Base-by-base conservation (phyloP, 2,888 invertebrate genomes). In the Holacanthella duospinosa region DNA sequence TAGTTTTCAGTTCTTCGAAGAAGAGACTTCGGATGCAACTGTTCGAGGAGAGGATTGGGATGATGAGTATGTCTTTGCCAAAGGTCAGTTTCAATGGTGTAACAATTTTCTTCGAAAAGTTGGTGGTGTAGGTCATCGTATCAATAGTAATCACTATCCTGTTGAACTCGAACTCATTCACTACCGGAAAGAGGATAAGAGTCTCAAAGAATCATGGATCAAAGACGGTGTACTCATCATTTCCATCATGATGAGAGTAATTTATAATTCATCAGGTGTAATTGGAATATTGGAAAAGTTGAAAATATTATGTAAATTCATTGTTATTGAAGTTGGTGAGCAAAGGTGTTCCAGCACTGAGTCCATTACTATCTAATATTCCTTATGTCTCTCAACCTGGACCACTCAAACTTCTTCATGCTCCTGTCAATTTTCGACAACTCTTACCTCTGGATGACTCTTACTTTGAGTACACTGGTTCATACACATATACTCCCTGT, bases 61-160 rank as follows among this genome's bases (percentile, higher is more conserved):
- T 3, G 56, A 59, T 27, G 66, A 68, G 36, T 67, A 68, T 56
- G 59, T 68, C n/a, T 29, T 69, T 12, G 64, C 67, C 3, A 66
- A 61, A 24, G 64, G 59, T 3, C 29, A 29, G 29, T 28, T 57
- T 19, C 24, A 21, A 12, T 57, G 29, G 29, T 27, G 57, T 19
- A 3, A 2, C n/a, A 21, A 9, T 21, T 48, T 9, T 48, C 19
- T n/a, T 16, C n/a, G 4, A 3, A 29, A 29, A 19, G 9, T 3
- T 3, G 19, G n/a, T 12, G 57, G 57, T n/a, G 27, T 24, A 3
- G 57, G 29, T 6, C 57, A 57, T 29, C 28, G 6, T 4, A 57
- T 57, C 6, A 29, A 57, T 24, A 24, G 36, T 2, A 28, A n/a
- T 6, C 29, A 4, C 6, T 57, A 28, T 29, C 36, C 57, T 3